Base-by-base conservation (phyloP, 1,140 invertebrate genomes). In the Caenorhabditis tropicalis region DNA sequence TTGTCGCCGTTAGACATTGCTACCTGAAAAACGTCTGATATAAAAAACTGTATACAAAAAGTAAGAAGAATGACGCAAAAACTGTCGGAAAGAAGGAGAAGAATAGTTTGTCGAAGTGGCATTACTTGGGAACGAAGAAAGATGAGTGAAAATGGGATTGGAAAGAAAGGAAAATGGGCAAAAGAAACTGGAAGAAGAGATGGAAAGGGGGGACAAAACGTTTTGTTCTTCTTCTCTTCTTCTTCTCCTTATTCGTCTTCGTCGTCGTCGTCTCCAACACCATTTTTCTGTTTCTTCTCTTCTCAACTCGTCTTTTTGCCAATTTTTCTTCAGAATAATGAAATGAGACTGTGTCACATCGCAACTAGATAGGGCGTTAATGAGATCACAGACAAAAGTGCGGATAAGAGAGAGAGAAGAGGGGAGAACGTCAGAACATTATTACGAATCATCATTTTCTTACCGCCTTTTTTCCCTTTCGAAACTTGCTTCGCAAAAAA, bases 261-360 rank as follows among this genome's bases (percentile, higher is more conserved):
- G 12, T 65, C 36, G 24, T 74, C 65, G 43, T 43, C 65, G 43
- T n/a, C 65, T 65, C 36, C 58, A 12, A 0, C 24, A n/a, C 21
- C 33, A 7, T 21, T 74, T 74, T 74, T 43, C 60, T 70, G 60
- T 70, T 43, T 74, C 65, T 74, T 74, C 58, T 65, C 58, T 33
- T 36, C 36, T 74, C 65, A 74, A 74, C 36, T 74, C 36, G 65
- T 74, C 65, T 74, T 74, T 74, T 74, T 74, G 65, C 36, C 65
- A 74, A 43, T 74, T 74, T 74, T 43, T 31, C 36, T 74, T 74
- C 65, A 74, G 65, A 74, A 74, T 74, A 74, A 74, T 74, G 36
- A 74, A 43, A 43, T 74, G 65, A 46, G 53, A 56, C 53, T 56
- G 53, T 56, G 24, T 27, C 53, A 56, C 36, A 43, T 19, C 43